Conservation (phyloP, 2,888 invertebrate genomes). For the Drosophila anceps region DNA sequence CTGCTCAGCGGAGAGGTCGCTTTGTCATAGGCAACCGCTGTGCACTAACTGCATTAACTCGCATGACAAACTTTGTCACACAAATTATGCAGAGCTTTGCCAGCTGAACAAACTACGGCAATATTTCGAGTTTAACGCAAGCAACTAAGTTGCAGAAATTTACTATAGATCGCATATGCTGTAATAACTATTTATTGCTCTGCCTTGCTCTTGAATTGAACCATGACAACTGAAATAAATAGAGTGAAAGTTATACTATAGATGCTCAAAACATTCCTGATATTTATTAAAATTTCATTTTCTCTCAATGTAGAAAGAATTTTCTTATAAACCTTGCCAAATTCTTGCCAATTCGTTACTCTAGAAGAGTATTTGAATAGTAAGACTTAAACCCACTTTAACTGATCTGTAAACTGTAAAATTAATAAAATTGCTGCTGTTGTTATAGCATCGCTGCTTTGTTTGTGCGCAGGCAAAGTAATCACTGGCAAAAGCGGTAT, state of each 20-base stretch:
- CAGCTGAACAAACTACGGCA: constrained; percentile 15
- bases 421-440: constrained; percentile 1
- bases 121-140: constrained; percentile 17
- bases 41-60: constrained; percentile 63
- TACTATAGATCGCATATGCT: constrained; percentile 24
- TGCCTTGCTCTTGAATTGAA: constrained; percentile 7
- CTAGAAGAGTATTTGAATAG: background rate
- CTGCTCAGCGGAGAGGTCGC: constrained; percentile 13
- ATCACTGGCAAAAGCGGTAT: background rate
- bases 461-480: constrained; percentile 1
- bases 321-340: too few species aligned
- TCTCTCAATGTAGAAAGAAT: background rate
- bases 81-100: constrained; percentile 56
- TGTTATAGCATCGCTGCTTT: background rate
- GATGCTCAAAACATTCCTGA: background rate
- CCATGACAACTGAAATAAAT: background rate
- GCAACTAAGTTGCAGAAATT: constrained; percentile 9
- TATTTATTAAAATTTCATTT: background rate
- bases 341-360: background rate
- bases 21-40: constrained; percentile 26
- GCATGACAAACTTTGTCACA: constrained; percentile 64
- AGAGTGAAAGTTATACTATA: background rate
- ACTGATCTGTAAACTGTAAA: background rate
- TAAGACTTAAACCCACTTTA: background rate
- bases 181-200: constrained; percentile 32